A percentile compares a stretch with the other conserved stretches of the same genome.
Evolutionary conservation across 2,113 vertebrate genomes (phyloP).

Genomic region (Dissostichus mawsoni): DNA sequence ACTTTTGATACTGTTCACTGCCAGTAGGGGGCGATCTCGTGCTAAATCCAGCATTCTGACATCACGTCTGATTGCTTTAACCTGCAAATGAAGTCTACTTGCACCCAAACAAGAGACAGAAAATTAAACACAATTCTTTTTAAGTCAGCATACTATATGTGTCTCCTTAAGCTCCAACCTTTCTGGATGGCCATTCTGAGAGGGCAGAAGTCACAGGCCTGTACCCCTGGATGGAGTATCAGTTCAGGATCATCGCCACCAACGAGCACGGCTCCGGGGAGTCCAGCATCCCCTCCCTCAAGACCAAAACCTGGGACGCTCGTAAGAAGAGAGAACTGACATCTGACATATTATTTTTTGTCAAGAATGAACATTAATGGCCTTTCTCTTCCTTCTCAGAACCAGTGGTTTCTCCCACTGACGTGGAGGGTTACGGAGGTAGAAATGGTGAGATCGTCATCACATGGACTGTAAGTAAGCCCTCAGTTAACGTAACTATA

Average conservation of each 20-base stretch:
- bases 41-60: not conserved
- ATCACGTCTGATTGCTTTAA: not conserved
- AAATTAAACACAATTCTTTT: not conserved
- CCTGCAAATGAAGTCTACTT: not conserved
- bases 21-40: constrained; percentile 34
- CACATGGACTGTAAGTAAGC: constrained; percentile 91
- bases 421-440: constrained; percentile 92
- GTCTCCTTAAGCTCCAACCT: constrained; percentile 85
- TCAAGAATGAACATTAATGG: not conserved
- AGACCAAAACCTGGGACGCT: constrained; percentile 94
- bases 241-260: constrained; percentile 93
- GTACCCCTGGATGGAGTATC: constrained; percentile 97
- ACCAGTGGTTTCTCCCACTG: constrained; percentile 92
- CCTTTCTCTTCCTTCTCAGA: constrained; percentile 76
- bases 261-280: constrained; percentile 94
- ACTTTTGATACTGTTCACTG: not conserved
- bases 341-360: not conserved
- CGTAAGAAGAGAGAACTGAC: constrained; percentile 72
- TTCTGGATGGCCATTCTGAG: constrained; percentile 91
- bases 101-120: not conserved
- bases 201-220: constrained; percentile 90
- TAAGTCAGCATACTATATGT: not conserved
- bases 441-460: constrained; percentile 93
- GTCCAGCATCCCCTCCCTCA: constrained; percentile 92
- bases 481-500: not conserved